Conservation (phyloP, 2,113 vertebrate species). For the Hemiscyllium ocellatum region DNA sequence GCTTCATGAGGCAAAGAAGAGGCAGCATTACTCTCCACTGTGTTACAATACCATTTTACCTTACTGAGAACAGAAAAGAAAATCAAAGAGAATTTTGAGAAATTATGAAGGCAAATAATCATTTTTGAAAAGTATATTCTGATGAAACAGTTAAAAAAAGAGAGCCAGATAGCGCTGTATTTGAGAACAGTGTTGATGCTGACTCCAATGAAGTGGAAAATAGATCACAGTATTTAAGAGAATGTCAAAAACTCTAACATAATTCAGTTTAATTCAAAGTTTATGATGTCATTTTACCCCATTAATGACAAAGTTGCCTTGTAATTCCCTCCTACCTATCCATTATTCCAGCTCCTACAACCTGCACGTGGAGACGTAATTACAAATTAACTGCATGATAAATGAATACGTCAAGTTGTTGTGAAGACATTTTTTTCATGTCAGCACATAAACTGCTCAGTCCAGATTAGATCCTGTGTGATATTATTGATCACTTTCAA, state of each 20-base stretch:
- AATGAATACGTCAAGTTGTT: background rate
- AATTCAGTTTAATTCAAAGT: background rate
- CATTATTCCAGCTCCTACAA: background rate
- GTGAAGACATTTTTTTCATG: constrained; percentile 31
- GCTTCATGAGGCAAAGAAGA: background rate
- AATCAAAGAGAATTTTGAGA: background rate
- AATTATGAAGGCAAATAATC: too few species aligned
- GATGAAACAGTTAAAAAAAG: background rate
- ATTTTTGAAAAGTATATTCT: background rate
- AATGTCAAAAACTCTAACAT: background rate
- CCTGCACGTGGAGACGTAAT: background rate
- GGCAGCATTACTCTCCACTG: background rate
- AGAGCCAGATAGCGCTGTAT: background rate
- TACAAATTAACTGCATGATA: constrained; percentile 1
- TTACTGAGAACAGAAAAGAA: background rate
- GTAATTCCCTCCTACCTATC: background rate
- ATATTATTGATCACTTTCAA: constrained; percentile 19
- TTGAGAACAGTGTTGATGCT: background rate
- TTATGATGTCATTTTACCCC: constrained; percentile 1
- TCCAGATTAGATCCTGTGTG: background rate
- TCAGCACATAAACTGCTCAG: constrained; percentile 29
- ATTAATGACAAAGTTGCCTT: background rate
- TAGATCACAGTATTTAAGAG: background rate
- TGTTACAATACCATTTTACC: background rate
- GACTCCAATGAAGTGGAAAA: background rate